Evolutionary conservation across 1,140 invertebrate species (phyloP).

Genomic region (Ephestia elutella): DNA sequence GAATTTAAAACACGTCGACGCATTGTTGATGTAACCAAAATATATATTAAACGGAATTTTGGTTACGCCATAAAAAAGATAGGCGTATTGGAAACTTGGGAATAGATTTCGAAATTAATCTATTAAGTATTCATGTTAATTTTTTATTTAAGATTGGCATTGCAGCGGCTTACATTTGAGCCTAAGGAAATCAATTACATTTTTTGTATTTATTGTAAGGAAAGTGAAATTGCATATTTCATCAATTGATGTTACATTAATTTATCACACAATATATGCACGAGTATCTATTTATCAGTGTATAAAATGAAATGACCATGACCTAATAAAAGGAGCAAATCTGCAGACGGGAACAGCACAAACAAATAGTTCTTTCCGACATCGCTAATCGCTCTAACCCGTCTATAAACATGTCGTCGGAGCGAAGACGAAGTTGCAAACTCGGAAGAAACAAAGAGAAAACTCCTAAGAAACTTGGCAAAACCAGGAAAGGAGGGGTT

Average conservation of each 20-base stretch:
- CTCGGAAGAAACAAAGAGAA: constrained; percentile 59
- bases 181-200: too few species aligned
- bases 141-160: too few species aligned
- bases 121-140: too few species aligned
- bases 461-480: constrained; percentile 57
- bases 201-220: too few species aligned
- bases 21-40: neutral
- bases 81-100: too few species aligned
- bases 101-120: too few species aligned
- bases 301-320: neutral
- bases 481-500: constrained; percentile 45
- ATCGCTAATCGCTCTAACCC: constrained; percentile 19
- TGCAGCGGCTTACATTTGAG: too few species aligned
- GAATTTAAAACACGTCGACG: constrained; percentile 4
- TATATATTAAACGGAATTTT: neutral
- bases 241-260: too few species aligned
- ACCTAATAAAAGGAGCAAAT: neutral
- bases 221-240: too few species aligned
- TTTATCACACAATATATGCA: too few species aligned
- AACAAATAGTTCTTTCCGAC: constrained; percentile 14
- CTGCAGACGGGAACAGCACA: neutral
- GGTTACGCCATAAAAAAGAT: too few species aligned
- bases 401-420: constrained; percentile 58
- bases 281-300: neutral
- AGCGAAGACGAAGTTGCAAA: constrained; percentile 56